phyloP scores from a whole-genome alignment of 2,888 invertebrate species.

The Morinoia aosen region DNA sequence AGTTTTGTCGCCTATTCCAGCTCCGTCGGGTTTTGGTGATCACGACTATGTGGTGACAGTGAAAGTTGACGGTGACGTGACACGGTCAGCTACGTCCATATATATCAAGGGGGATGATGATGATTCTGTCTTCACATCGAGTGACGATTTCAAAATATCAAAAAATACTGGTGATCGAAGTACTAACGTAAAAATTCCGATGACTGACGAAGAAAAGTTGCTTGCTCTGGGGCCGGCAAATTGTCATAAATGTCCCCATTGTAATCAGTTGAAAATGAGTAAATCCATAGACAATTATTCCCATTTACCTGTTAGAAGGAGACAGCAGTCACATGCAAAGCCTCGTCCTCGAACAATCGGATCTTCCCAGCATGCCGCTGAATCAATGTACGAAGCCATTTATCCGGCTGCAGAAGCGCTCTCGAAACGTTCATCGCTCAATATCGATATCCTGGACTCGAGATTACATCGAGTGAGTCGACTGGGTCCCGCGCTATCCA shows the following conservation, averaged over 20 bases:
- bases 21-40: conserved; percentile 64
- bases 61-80: conserved; percentile 57
- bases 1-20: conserved; percentile 63
- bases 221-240: conserved; percentile 52
- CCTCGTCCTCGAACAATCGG: conserved; percentile 45
- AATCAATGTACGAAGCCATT: conserved; percentile 61
- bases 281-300: conserved; percentile 5
- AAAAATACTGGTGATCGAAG: background rate
- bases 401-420: conserved; percentile 59
- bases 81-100: conserved; percentile 38
- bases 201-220: conserved; percentile 65
- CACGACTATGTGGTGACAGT: conserved; percentile 65
- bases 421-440: conserved; percentile 60
- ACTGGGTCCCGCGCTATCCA: background rate
- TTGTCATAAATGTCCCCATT: conserved; percentile 60
- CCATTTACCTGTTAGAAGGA: conserved; percentile 46
- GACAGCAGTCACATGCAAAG: conserved; percentile 42
- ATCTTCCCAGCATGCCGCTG: conserved; percentile 29
- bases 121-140: conserved; percentile 31
- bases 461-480: conserved; percentile 53
- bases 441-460: conserved; percentile 59
- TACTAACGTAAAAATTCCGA: conserved; percentile 23
- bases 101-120: background rate
- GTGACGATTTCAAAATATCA: conserved; percentile 23
- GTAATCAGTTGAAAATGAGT: conserved; percentile 43